These are phyloP conservation scores for Frankliniella intonsa DNA, from an alignment of 2,888 invertebrate species.

Conservation along the genomic window DNA sequence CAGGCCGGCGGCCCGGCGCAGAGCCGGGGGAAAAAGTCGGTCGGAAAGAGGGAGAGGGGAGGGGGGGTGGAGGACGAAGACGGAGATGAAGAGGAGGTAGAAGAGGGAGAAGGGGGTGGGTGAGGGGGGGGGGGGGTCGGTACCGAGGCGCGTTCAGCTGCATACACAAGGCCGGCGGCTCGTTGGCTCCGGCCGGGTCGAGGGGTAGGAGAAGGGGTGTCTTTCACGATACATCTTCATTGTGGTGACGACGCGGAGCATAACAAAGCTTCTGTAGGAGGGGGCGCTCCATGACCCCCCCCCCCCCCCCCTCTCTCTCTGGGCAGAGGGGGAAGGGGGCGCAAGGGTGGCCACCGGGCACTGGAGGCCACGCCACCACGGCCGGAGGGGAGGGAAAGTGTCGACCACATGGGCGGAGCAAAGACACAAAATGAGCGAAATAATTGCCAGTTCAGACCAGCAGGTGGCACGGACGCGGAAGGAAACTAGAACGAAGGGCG, in stretches of 20 bases:
- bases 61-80: neutral
- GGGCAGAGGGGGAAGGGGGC: neutral
- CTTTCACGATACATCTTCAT: conserved; percentile 20
- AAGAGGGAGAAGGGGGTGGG: neutral
- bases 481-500: too few species aligned
- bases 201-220: neutral
- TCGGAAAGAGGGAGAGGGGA: neutral
- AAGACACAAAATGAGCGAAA: too few species aligned
- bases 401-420: too few species aligned
- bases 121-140: neutral
- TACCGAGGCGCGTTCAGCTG: neutral
- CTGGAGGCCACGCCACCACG: too few species aligned
- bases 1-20: too few species aligned
- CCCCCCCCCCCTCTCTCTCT: neutral
- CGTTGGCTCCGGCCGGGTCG: neutral
- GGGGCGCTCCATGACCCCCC: neutral
- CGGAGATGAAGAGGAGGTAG: neutral
- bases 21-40: neutral
- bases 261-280: conserved; percentile 17
- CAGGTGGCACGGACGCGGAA: too few species aligned
- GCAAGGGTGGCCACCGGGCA: too few species aligned
- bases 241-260: conserved; percentile 1
- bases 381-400: too few species aligned
- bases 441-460: too few species aligned
- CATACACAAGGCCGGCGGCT: neutral